Conservation (phyloP, 2,797 vertebrate genomes). For the Tokudaia tokunoshimensis region DNA sequence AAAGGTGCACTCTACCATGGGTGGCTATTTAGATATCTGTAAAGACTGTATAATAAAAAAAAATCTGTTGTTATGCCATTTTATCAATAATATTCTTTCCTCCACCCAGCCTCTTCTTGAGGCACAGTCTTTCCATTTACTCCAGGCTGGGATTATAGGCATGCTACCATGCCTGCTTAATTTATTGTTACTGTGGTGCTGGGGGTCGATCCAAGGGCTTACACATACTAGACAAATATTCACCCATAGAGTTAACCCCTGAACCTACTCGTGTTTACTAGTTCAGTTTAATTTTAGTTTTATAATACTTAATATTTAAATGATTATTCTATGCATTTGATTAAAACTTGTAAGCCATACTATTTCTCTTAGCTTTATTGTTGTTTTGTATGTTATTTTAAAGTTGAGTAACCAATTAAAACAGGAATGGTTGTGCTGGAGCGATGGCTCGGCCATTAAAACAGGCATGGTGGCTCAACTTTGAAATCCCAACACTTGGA, state of each 20-base stretch:
- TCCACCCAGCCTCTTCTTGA: background rate
- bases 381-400: background rate
- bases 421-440: background rate
- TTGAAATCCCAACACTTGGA: background rate
- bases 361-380: background rate
- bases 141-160: background rate
- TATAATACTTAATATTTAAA: background rate
- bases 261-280: background rate
- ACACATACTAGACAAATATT: background rate
- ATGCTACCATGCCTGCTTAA: background rate
- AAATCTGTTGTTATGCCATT: background rate
- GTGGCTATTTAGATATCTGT: background rate
- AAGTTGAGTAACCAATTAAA: background rate
- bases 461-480: background rate
- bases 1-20: background rate
- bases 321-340: background rate
- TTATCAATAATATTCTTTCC: background rate
- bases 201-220: background rate
- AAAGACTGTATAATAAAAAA: background rate
- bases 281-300: background rate
- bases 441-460: background rate
- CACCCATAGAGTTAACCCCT: background rate
- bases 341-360: background rate
- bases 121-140: background rate
- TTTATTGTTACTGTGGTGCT: background rate